A percentile compares a stretch with the other conserved stretches of the same genome.
Evolutionary conservation across 2,888 invertebrate genomes (phyloP).

Genomic region (Hoplodrina blanda): DNA sequence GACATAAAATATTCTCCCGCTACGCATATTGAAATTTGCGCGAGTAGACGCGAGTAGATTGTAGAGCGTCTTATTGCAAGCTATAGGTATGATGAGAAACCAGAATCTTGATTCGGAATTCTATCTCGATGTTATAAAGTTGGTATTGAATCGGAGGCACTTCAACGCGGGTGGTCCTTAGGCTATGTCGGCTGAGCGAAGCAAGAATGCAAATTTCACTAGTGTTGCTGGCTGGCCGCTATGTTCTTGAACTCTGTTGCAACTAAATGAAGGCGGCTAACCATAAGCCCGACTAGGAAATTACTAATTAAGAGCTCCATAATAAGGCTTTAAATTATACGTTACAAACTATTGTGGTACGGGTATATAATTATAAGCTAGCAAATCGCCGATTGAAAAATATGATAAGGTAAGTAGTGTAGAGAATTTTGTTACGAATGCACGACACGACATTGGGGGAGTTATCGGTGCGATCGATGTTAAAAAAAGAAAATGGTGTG

Average conservation of each 20-base stretch:
- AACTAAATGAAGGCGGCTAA: conserved; percentile 75
- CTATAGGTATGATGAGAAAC: conserved; percentile 74
- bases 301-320: conserved; percentile 67
- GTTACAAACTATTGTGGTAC: conserved; percentile 51
- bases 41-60: conserved; percentile 80
- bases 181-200: conserved; percentile 83
- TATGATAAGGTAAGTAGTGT: conserved; percentile 68
- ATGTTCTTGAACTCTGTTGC: conserved; percentile 79
- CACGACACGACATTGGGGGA: conserved; percentile 69
- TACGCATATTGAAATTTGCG: conserved; percentile 81
- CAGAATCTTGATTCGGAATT: conserved; percentile 76
- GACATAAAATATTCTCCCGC: conserved; percentile 74
- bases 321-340: conserved; percentile 61
- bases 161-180: conserved; percentile 89
- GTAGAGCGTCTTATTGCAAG: conserved; percentile 81
- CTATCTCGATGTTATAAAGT: conserved; percentile 84
- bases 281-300: conserved; percentile 72
- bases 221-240: conserved; percentile 79
- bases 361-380: conserved; percentile 64
- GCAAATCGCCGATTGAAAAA: conserved; percentile 64
- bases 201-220: conserved; percentile 89
- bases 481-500: conserved; percentile 79
- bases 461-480: conserved; percentile 74
- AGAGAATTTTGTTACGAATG: conserved; percentile 67
- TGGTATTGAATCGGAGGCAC: conserved; percentile 78